These are phyloP conservation scores for Anthopleura sola DNA, from an alignment of 64 coral and sea anemone species.

Conservation along the genomic window DNA sequence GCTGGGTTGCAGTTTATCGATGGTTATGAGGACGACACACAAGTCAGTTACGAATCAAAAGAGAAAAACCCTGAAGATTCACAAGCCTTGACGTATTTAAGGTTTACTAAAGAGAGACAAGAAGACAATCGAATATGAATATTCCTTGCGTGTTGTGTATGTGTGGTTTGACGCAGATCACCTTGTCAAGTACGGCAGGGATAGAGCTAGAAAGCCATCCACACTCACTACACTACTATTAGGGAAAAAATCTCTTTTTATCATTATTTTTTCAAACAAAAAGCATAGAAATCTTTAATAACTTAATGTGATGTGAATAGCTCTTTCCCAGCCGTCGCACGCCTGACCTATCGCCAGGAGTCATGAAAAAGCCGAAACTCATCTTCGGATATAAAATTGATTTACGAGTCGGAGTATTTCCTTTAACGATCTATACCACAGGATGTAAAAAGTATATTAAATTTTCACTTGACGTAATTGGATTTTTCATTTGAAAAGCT, in stretches of 20 bases:
- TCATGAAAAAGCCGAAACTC: no score
- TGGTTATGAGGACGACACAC: not conserved
- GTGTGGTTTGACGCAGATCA: not conserved
- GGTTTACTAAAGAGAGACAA: slow-evolving; percentile 1
- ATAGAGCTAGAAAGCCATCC: no score
- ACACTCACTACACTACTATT: no score
- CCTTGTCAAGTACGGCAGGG: no score
- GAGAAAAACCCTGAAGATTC: not conserved
- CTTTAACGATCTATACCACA: not conserved
- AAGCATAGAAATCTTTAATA: not conserved
- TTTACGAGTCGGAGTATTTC: not conserved
- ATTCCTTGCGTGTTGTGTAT: not conserved
- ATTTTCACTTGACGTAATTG: not conserved
- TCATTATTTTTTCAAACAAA: not conserved
- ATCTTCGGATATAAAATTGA: not conserved
- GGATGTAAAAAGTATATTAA: slow-evolving; percentile 4
- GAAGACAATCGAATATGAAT: not conserved
- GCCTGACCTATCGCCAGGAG: not conserved
- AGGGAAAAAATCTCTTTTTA: not conserved
- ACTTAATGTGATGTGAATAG: not conserved
- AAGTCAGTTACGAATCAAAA: not conserved
- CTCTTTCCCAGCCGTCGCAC: not conserved
- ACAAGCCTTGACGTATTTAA: slow-evolving; percentile 7
- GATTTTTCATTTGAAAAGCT: not conserved
- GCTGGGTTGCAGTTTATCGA: not conserved